A percentile compares a stretch with the other conserved stretches of the same genome.
phyloP scores from a whole-genome alignment of 2,797 vertebrate genomes.

The Rallus crepitans region DNA sequence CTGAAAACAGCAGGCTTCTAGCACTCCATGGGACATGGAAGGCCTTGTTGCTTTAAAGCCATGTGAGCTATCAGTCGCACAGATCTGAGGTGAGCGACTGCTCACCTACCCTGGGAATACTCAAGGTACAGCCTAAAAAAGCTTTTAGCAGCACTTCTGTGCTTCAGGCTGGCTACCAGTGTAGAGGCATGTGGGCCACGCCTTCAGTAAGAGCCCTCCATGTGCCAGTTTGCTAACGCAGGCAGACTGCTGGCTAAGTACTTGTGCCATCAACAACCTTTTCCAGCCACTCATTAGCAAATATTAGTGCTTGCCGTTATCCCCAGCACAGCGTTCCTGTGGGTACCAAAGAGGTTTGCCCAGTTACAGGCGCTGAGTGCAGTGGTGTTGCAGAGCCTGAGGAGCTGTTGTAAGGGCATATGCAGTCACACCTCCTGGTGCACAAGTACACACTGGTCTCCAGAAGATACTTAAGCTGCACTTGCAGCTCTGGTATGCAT shows the following conservation, averaged over 20 bases:
- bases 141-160: neutral
- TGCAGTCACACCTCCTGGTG: fast-evolving
- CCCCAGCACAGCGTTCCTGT: neutral
- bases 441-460: fast-evolving
- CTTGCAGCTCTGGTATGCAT: neutral
- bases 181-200: neutral
- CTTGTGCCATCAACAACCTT: neutral
- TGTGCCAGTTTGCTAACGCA: neutral
- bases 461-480: neutral
- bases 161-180: neutral
- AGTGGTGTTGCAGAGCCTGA: neutral
- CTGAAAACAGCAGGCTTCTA: neutral
- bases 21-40: neutral
- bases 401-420: neutral
- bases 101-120: neutral
- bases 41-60: neutral
- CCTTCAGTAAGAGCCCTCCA: fast-evolving
- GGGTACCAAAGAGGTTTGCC: neutral
- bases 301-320: neutral
- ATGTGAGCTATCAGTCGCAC: neutral
- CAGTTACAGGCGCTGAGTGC: neutral
- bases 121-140: neutral
- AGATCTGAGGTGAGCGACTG: neutral
- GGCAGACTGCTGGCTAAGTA: neutral
- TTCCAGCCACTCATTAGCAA: neutral